Conservation (phyloP, 2,888 invertebrate species). For the Trachelus troglodyta region DNA sequence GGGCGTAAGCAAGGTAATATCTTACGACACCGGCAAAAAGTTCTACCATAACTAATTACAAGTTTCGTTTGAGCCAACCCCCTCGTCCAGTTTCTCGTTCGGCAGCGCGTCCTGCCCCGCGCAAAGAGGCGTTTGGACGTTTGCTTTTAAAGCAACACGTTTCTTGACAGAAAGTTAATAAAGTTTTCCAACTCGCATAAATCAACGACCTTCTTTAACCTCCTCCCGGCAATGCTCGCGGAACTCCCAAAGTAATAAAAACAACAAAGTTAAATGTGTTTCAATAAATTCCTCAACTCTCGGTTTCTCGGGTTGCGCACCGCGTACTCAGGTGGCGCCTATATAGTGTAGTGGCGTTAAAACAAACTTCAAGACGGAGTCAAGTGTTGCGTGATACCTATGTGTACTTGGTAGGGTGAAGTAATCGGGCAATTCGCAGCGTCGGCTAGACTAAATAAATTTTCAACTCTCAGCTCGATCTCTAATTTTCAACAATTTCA, state of each 20-base stretch:
- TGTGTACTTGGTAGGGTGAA: background rate
- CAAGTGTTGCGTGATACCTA: background rate
- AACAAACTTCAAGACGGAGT: constrained; percentile 1
- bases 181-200: constrained; percentile 58
- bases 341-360: background rate
- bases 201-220: constrained; percentile 50
- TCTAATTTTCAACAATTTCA: background rate
- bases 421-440: background rate
- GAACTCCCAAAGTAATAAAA: constrained; percentile 32
- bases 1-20: background rate
- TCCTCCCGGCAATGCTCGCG: background rate
- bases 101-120: constrained; percentile 8
- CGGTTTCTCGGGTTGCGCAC: constrained; percentile 4
- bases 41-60: constrained; percentile 18
- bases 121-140: constrained; percentile 9
- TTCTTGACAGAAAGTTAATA: constrained; percentile 54
- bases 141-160: constrained; percentile 36
- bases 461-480: background rate
- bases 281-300: constrained; percentile 43
- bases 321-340: background rate
- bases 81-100: background rate
- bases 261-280: constrained; percentile 49
- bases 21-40: constrained; percentile 11
- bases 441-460: background rate
- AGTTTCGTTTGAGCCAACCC: constrained; percentile 13